phyloP scores from a whole-genome alignment of 2,888 invertebrate species.

The Oligia latruncula region DNA sequence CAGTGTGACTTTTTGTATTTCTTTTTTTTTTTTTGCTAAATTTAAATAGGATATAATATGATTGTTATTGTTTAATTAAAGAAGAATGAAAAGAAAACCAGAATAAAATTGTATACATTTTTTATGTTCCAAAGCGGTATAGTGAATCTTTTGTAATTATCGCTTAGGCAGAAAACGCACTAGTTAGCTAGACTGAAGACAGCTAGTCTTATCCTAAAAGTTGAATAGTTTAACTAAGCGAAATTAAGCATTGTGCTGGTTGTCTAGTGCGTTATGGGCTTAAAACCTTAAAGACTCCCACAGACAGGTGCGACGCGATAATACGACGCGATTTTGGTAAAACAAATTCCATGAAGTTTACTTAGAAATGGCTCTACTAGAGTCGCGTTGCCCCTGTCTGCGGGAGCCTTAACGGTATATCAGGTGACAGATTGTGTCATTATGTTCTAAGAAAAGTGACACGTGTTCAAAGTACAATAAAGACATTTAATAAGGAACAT shows the following conservation, averaged over 20 bases:
- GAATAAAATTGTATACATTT: neutral
- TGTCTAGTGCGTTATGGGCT: conserved; percentile 34
- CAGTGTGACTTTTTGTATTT: conserved; percentile 41
- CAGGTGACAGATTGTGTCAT: conserved; percentile 10
- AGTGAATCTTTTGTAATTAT: conserved; percentile 2
- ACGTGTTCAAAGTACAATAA: neutral
- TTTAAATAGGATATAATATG: conserved; percentile 37
- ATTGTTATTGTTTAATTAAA: conserved; percentile 43
- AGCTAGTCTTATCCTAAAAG: neutral
- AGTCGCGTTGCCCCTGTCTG: neutral
- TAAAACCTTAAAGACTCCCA: neutral
- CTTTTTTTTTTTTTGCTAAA: conserved; percentile 28
- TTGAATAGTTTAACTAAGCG: conserved; percentile 4
- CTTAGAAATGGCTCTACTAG: neutral
- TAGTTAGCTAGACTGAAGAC: neutral
- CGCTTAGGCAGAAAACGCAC: conserved; percentile 2
- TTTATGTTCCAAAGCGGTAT: neutral
- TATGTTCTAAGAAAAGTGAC: neutral
- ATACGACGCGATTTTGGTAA: neutral
- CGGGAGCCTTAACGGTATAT: neutral
- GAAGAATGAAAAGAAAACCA: neutral
- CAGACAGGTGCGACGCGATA: neutral
- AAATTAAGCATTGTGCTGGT: neutral
- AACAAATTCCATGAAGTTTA: neutral
- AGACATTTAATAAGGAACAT: neutral